Base-by-base conservation (phyloP, 2,113 vertebrate species). In the Periophthalmus modestus region DNA sequence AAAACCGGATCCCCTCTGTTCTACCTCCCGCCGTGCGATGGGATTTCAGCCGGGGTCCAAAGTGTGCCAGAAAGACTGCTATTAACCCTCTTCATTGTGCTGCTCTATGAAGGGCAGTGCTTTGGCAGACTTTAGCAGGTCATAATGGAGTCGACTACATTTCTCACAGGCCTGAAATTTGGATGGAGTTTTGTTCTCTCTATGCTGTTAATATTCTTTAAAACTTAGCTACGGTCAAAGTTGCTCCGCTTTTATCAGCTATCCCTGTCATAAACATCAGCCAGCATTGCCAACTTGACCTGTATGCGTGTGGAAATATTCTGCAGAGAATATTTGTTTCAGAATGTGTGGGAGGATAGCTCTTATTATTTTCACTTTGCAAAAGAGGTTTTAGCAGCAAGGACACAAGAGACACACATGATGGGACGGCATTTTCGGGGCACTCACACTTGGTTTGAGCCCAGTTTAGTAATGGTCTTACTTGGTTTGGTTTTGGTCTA, bases 51-150 rank as follows among this genome's bases (percentile, higher is more conserved):
- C 43, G 71, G 73, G 81, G 83, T 87, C 24, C 24, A 82, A 85
- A 79, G 89, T 92, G 87, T 91, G 90, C 86, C 90, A 86, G 66
- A 74, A 79, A 80, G 59, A 50, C 72, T 15, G 80, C 84, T 68
- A 87, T 92, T 92, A 90, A 91, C 87, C 86, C 84, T 69, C 69
- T 24, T 39, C 74, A 89, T 84, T 87, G 78, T 85, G 66, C 46
- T 68, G 73, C 73, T 85, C 33, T 73, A 66, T 81, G 78, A 90
- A 86, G 80, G 87, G 76, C 88, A 86, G 80, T 70, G 70, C 71
- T 72, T 78, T 77, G 82, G 78, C 88, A 87, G 83, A 48, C 86
- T 85, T 82, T 87, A 66, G 66, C 52, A 73, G 73, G 83, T 91
- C 80, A 88, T 75, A 71, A 79, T 74, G 69, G 81, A 87, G 62